Conservation (phyloP, 2,113 vertebrate species). For the Catagonus wagneri region DNA sequence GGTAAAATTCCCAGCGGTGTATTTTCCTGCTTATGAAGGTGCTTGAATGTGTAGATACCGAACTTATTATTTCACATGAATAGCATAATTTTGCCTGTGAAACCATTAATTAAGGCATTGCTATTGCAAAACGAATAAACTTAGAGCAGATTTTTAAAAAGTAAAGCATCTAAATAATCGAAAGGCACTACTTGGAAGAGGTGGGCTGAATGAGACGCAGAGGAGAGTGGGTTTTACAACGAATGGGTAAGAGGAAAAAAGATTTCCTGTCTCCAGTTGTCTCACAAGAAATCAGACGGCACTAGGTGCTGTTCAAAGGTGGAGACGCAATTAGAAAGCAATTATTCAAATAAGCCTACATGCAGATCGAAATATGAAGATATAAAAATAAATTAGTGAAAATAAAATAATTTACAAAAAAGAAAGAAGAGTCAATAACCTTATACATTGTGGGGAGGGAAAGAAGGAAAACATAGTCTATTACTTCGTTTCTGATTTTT, state of each 20-base stretch:
- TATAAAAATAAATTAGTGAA: too few species aligned
- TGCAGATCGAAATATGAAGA: too few species aligned
- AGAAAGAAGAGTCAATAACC: too few species aligned
- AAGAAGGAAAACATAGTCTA: too few species aligned
- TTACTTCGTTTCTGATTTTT: too few species aligned
- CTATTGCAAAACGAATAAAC: background rate
- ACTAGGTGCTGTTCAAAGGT: background rate
- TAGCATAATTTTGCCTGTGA: background rate
- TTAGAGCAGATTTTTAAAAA: background rate
- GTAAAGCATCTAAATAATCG: background rate
- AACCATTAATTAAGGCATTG: background rate
- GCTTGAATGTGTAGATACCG: background rate
- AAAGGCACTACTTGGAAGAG: background rate
- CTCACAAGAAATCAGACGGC: background rate
- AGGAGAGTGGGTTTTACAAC: background rate
- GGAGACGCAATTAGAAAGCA: too few species aligned
- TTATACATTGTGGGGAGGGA: too few species aligned
- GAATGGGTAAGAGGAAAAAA: background rate
- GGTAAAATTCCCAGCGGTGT: background rate
- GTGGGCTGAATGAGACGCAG: background rate
- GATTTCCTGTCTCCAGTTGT: background rate
- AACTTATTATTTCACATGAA: background rate
- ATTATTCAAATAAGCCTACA: too few species aligned
- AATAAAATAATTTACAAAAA: too few species aligned
- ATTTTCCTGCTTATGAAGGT: background rate